Conservation (phyloP, 2,113 vertebrate species). For the Tychaedon coryphoeus region DNA sequence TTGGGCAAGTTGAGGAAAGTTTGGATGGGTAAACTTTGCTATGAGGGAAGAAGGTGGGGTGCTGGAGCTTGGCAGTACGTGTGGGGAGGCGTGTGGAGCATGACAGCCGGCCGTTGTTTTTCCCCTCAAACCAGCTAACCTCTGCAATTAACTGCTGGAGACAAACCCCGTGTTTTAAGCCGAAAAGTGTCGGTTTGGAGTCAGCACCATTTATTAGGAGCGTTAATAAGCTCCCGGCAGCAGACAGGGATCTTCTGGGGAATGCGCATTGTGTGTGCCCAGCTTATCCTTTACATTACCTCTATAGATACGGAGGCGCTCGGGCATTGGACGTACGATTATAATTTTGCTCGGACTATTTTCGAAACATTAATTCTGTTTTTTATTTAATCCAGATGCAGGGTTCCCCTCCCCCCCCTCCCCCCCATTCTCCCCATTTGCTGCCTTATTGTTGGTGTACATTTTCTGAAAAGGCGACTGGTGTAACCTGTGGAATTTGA, state of each 20-base stretch:
- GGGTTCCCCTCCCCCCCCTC: neutral
- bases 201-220: slow-evolving; percentile 37
- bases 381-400: slow-evolving; percentile 74
- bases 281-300: neutral
- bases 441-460: slow-evolving; percentile 68
- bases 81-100: slow-evolving; percentile 28
- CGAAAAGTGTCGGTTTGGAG: slow-evolving; percentile 56
- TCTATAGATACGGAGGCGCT: neutral
- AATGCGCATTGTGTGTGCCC: slow-evolving; percentile 29
- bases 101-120: slow-evolving; percentile 41
- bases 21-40: slow-evolving; percentile 66
- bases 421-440: neutral
- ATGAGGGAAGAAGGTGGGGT: slow-evolving; percentile 37
- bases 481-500: slow-evolving; percentile 83
- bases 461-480: slow-evolving; percentile 72
- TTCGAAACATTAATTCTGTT: slow-evolving; percentile 21
- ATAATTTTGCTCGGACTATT: slow-evolving; percentile 17
- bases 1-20: slow-evolving; percentile 73
- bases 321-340: slow-evolving; percentile 36
- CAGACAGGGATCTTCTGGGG: slow-evolving; percentile 2
- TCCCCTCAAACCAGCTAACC: slow-evolving; percentile 4
- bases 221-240: slow-evolving; percentile 49
- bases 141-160: slow-evolving; percentile 32
- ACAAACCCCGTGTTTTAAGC: slow-evolving; percentile 31
- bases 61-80: slow-evolving; percentile 16